These are phyloP conservation scores for Melanotus villosus DNA, from an alignment of 2,888 invertebrate genomes.

Conservation along the genomic window DNA sequence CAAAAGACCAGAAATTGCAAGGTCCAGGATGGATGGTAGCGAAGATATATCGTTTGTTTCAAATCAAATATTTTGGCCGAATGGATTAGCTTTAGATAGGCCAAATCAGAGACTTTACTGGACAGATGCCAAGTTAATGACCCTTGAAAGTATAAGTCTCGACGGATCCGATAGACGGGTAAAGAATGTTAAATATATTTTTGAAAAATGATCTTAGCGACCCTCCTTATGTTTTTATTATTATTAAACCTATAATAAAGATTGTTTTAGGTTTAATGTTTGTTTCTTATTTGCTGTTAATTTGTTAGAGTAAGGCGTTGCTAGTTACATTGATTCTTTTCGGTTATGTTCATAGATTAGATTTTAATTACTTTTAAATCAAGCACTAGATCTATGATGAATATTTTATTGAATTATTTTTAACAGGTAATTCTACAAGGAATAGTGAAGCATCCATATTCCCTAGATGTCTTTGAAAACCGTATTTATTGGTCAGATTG, in stretches of 20 bases:
- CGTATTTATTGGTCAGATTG: conserved; percentile 93
- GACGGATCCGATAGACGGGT: conserved; percentile 79
- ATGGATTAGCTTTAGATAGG: conserved; percentile 88
- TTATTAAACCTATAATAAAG: no score
- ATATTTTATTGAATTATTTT: no score
- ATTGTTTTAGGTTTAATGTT: no score
- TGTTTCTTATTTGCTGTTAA: no score
- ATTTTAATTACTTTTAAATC: no score
- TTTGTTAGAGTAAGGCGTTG: no score
- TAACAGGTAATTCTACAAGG: conserved; percentile 69
- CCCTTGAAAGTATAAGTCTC: conserved; percentile 76
- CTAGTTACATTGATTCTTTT: no score
- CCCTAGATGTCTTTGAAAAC: conserved; percentile 90
- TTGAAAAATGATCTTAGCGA: no score
- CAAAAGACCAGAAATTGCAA: conserved; percentile 78
- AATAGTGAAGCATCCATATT: conserved; percentile 85
- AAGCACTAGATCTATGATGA: no score
- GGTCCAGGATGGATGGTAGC: conserved; percentile 89
- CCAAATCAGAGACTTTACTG: conserved; percentile 87
- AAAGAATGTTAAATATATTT: conserved; percentile 24
- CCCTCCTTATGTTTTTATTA: no score
- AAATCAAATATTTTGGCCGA: conserved; percentile 82
- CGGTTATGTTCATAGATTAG: no score
- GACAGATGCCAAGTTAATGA: conserved; percentile 83
- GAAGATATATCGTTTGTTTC: conserved; percentile 74